Evolutionary conservation across 2,797 vertebrate genomes (phyloP).

Genomic region (Bucorvus abyssinicus): DNA sequence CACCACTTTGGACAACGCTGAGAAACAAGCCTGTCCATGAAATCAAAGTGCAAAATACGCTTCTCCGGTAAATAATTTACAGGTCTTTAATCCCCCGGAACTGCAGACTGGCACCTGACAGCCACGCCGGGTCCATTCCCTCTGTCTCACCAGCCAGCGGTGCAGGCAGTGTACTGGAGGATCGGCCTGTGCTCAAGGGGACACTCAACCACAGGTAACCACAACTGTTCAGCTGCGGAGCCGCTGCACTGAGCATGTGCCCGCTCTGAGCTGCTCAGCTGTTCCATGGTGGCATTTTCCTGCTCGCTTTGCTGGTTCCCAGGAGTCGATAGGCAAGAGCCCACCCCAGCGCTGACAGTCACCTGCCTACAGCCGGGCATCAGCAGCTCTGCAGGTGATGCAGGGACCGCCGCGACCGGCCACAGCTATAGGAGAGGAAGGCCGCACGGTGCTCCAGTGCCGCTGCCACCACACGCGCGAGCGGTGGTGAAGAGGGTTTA

Average conservation of each 20-base stretch:
- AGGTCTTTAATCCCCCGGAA: background rate
- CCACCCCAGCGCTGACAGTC: background rate
- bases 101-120: background rate
- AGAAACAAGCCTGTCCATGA: background rate
- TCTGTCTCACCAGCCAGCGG: too few relatives aligned
- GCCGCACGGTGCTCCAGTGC: too few relatives aligned
- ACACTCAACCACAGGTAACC: background rate
- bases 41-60: background rate
- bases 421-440: too few relatives aligned
- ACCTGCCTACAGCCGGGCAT: accelerated
- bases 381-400: background rate
- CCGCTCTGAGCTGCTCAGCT: background rate
- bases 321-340: background rate
- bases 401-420: background rate
- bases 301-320: background rate
- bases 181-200: background rate
- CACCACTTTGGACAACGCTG: background rate
- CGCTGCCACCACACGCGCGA: too few relatives aligned
- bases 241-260: background rate
- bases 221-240: background rate
- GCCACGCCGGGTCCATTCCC: background rate
- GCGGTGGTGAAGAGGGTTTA: background rate
- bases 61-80: background rate
- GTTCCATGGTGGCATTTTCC: background rate
- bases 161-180: background rate